Percentiles rank a stretch among this genome's conserved stretches.
Evolutionary conservation across 2,797 vertebrate species (phyloP).

Genomic region (Dendrocincla tyrannina): DNA sequence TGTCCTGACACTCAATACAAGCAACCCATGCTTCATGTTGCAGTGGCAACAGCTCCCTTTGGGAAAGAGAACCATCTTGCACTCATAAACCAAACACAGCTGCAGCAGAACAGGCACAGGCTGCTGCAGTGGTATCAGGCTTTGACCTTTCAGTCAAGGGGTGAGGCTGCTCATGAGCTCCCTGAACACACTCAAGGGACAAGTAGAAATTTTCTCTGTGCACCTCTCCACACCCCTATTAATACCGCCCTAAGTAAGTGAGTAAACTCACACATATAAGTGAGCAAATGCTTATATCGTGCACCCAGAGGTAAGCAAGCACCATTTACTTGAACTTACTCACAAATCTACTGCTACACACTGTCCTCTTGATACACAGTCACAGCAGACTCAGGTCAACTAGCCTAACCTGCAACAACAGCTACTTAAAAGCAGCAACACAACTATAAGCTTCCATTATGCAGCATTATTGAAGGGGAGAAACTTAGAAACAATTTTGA

Average conservation of each 20-base stretch:
- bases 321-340: background rate
- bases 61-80: background rate
- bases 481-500: background rate
- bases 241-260: background rate
- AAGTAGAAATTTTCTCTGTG: background rate
- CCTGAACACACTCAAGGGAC: background rate
- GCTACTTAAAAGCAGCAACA: background rate
- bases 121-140: background rate
- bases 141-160: background rate
- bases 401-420: background rate
- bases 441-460: background rate
- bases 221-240: background rate
- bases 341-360: background rate
- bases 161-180: background rate
- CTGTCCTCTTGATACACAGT: background rate
- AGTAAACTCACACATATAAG: background rate
- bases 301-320: background rate
- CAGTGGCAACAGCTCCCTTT: background rate
- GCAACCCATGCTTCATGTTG: background rate
- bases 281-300: fast-evolving
- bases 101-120: background rate
- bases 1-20: background rate
- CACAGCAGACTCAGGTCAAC: background rate
- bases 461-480: background rate
- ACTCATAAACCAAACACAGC: background rate